phyloP scores from a whole-genome alignment of 2,113 vertebrate species.

The Notarius lentiginosus region DNA sequence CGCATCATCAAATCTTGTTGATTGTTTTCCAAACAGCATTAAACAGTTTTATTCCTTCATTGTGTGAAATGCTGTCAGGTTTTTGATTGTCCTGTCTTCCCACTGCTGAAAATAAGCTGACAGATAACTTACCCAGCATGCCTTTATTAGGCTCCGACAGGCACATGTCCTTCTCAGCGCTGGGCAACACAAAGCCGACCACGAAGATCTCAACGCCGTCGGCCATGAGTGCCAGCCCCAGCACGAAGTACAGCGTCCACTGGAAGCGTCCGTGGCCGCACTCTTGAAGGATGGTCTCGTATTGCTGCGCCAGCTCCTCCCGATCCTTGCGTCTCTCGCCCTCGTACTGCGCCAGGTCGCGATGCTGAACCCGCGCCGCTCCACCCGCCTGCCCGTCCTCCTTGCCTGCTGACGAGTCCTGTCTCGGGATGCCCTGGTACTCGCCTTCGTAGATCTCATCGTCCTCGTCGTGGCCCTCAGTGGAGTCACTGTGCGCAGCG shows the following conservation, averaged over 20 bases:
- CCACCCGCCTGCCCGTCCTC: constrained; percentile 62
- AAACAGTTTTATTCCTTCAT: background rate
- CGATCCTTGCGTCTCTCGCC: constrained; percentile 82
- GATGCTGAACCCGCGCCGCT: constrained; percentile 69
- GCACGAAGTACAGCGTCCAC: constrained; percentile 96
- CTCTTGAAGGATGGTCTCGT: constrained; percentile 93
- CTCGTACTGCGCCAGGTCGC: constrained; percentile 74
- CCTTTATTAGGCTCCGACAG: constrained; percentile 97
- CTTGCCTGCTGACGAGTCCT: constrained; percentile 75
- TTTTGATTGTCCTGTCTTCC: background rate
- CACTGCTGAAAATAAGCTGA: background rate
- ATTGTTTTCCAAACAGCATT: background rate
- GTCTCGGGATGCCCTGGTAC: constrained; percentile 93
- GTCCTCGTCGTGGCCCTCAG: constrained; percentile 94
- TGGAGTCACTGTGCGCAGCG: constrained; percentile 90
- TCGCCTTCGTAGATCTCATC: constrained; percentile 98
- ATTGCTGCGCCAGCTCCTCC: constrained; percentile 93
- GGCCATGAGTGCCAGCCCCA: constrained; percentile 94
- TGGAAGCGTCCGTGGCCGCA: constrained; percentile 96
- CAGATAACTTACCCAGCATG: constrained; percentile 88
- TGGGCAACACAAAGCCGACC: constrained; percentile 94
- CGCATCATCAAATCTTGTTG: background rate
- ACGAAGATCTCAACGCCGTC: constrained; percentile 96
- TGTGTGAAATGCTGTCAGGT: background rate
- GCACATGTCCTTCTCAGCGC: constrained; percentile 97